A percentile compares a stretch with the other conserved stretches of the same genome.
phyloP scores from a whole-genome alignment of 2,797 vertebrate species.

The Chiroxiphia lanceolata region DNA sequence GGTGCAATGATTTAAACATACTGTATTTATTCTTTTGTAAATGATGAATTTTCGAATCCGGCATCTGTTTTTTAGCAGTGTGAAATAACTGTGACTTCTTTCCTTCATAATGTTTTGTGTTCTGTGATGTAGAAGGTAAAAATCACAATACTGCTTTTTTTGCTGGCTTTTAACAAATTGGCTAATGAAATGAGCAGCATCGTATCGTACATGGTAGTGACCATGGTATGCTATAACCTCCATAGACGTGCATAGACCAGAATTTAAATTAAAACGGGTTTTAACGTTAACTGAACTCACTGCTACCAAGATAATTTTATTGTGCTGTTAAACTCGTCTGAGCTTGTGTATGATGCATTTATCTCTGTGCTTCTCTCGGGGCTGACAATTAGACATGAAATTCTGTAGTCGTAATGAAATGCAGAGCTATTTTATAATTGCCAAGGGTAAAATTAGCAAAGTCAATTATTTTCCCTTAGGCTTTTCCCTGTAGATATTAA shows the following conservation, averaged over 20 bases:
- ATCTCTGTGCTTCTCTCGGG: constrained; percentile 68
- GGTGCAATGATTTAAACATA: constrained; percentile 68
- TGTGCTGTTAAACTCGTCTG: constrained; percentile 60
- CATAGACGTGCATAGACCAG: neutral
- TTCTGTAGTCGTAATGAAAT: constrained; percentile 77
- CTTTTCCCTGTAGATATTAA: constrained; percentile 81
- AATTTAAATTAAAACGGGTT: constrained; percentile 5
- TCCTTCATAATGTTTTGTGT: constrained; percentile 58
- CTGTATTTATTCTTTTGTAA: constrained; percentile 70
- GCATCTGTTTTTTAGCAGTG: constrained; percentile 57
- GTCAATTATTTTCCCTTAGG: constrained; percentile 82
- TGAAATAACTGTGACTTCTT: constrained; percentile 65
- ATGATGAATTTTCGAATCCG: constrained; percentile 63
- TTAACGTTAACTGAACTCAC: constrained; percentile 41
- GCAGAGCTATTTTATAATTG: constrained; percentile 80
- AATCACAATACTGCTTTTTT: constrained; percentile 10
- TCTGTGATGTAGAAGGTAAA: constrained; percentile 51
- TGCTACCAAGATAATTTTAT: constrained; percentile 57
- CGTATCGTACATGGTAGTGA: neutral
- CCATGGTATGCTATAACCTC: neutral
- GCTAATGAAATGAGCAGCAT: neutral
- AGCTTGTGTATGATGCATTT: constrained; percentile 65
- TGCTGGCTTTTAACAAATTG: constrained; percentile 3
- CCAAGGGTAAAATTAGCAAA: constrained; percentile 83
- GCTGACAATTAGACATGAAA: constrained; percentile 73